Evolutionary conservation across 2,113 vertebrate genomes (phyloP), one percentile per base, ranked within the genome.

Genomic region (Dascyllus trimaculatus): DNA sequence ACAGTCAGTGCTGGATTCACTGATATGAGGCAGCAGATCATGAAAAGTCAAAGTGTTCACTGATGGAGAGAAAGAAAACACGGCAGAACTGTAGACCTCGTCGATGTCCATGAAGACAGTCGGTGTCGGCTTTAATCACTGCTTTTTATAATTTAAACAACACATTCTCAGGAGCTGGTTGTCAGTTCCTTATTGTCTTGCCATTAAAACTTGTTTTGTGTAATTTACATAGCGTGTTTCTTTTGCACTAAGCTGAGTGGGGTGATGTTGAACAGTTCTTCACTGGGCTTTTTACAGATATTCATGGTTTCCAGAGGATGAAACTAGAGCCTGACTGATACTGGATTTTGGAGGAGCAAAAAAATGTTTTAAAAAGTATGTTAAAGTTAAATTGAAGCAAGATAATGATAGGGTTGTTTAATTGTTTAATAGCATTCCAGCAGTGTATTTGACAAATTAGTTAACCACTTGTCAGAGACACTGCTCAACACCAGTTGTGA

Each of bases 171-270:
- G 73, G 73, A 67, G 58, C 74, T 73, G 76, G 66, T 21, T 3
- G 26, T 38, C 35, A 52, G 72, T 69, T 84, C 53, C 67, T 74
- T 71, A 49, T 71, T 60, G n/a, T 75, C 65, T 59, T 65, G 35
- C 71, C 65, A 91, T 86, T 86, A 90, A 92, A 89, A 45, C 21
- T 48, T 45, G 75, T 85, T 88, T 88, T 81, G 73, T 87, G 78
- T 73, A 81, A 77, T 54, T 83, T 11, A 67, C 66, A 60, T 5
- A 2, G 40, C 11, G 3, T 13, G 11, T 63, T 75, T 53, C 40
- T 52, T 58, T 51, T 38, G 6, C 35, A n/a, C 11, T 35, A 5
- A 69, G 29, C 15, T 21, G 29, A 29, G 29, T 29, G 29, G 4
- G 1, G 17, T 19, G 2, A 14, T 9, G 14, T 15, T 5, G 45